Percentiles rank a stretch among this genome's conserved stretches.
Conservation (phyloP, 2,797 vertebrate genomes). For the Acropternis orthonyx region DNA sequence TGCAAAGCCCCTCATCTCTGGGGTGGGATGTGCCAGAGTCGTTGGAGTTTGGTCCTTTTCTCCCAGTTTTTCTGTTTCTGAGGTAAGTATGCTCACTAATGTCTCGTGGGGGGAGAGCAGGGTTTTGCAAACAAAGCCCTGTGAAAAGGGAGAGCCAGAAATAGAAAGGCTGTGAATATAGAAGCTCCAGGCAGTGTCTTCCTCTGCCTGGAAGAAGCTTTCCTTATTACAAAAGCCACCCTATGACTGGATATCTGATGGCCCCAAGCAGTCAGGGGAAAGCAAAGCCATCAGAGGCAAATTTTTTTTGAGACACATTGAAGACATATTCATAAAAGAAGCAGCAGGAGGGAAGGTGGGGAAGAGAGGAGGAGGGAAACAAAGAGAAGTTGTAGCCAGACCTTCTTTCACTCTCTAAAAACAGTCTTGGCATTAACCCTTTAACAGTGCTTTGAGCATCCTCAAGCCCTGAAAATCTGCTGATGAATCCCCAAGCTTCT, state of each 20-base stretch:
- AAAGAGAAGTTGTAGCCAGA: slow-evolving; percentile 12
- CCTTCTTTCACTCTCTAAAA: not conserved
- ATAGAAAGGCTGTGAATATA: slow-evolving; percentile 53
- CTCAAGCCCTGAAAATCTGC: not conserved
- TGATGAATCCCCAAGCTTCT: not conserved
- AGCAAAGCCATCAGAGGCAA: not conserved
- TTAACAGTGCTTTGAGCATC: not conserved
- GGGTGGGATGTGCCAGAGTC: not conserved
- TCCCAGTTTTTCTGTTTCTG: not conserved
- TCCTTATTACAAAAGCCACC: slow-evolving; percentile 28
- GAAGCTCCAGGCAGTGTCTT: slow-evolving; percentile 33
- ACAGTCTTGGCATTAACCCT: not conserved
- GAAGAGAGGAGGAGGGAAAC: not conserved
- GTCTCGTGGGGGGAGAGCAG: not conserved
- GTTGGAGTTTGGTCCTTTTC: not conserved
- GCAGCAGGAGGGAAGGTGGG: slow-evolving; percentile 11
- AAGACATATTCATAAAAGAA: slow-evolving; percentile 13
- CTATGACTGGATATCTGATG: not conserved
- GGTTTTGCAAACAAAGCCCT: slow-evolving; percentile 35
- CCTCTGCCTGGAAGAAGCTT: slow-evolving; percentile 43
- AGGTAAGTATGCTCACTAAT: not conserved
- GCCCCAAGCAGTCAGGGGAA: not conserved
- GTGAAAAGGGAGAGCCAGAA: slow-evolving; percentile 44
- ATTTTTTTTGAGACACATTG: not conserved
- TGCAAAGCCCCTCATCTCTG: not conserved